These are phyloP conservation scores for Sinosuthora webbiana DNA, from an alignment of 2,113 vertebrate genomes.

Conservation along the genomic window DNA sequence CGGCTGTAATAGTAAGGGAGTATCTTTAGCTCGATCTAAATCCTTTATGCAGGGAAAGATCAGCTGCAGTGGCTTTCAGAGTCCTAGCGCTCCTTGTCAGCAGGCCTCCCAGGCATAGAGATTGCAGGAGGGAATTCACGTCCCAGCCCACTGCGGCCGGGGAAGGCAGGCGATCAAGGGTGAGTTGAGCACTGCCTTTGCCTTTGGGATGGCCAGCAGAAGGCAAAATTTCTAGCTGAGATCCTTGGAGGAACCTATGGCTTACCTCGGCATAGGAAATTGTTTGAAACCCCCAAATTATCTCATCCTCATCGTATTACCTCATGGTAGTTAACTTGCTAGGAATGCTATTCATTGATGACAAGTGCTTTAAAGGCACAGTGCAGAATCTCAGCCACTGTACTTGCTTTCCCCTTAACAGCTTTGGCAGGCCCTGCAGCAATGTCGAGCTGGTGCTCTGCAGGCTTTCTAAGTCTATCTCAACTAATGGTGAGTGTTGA, in stretches of 20 bases:
- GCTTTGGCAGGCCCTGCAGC: neutral
- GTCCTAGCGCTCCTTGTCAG: neutral
- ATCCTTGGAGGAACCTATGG: neutral
- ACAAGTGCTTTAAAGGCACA: constrained; percentile 34
- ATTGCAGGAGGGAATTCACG: neutral
- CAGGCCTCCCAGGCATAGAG: neutral
- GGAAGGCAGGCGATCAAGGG: neutral
- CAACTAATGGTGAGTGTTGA: neutral
- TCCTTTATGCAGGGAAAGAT: neutral
- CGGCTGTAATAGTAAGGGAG: neutral
- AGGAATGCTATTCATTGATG: constrained; percentile 3
- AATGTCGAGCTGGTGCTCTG: neutral
- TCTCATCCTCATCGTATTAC: neutral
- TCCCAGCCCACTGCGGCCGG: neutral
- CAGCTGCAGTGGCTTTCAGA: neutral
- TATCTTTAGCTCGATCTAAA: neutral
- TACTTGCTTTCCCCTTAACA: neutral
- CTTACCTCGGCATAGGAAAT: constrained; percentile 6
- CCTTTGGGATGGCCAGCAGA: rapidly evolving
- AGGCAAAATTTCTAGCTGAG: neutral
- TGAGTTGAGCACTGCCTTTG: rapidly evolving
- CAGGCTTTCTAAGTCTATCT: neutral
- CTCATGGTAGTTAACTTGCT: constrained; percentile 8
- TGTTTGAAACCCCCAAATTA: constrained; percentile 11
- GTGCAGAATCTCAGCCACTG: neutral